Conservation (phyloP, 2,113 vertebrate genomes). For the Indri indri region DNA sequence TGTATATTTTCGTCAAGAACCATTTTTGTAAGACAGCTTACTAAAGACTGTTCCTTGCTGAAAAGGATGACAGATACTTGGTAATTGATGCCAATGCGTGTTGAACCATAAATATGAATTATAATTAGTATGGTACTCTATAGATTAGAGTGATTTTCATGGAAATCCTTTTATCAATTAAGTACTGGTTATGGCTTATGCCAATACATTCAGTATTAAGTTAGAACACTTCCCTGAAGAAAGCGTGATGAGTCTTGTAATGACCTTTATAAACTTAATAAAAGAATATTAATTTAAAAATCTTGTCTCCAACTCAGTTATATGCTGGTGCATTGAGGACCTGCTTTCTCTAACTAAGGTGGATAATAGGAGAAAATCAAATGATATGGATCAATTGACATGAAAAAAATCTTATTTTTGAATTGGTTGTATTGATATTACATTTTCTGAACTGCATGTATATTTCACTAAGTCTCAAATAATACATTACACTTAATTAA, state of each 20-base stretch:
- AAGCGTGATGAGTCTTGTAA: background rate
- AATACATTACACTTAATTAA: background rate
- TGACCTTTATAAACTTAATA: background rate
- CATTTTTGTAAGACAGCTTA: background rate
- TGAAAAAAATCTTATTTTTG: background rate
- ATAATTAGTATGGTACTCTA: background rate
- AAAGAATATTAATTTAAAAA: background rate
- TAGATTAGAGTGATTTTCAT: conserved; percentile 25
- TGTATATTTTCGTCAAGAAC: background rate
- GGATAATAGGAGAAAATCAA: background rate
- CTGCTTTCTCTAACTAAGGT: background rate
- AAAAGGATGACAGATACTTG: background rate
- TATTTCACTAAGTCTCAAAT: background rate
- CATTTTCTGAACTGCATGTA: background rate
- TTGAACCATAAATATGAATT: background rate
- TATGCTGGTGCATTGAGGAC: background rate
- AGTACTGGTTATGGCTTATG: background rate
- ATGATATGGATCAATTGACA: background rate
- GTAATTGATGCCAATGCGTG: background rate
- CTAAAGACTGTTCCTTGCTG: background rate
- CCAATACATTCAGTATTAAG: background rate
- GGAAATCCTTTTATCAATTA: conserved; percentile 39
- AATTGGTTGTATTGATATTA: background rate
- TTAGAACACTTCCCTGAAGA: background rate
- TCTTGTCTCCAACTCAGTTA: background rate